These are phyloP conservation scores for Eonycteris spelaea DNA, from an alignment of 2,113 vertebrate genomes.

Conservation along the genomic window DNA sequence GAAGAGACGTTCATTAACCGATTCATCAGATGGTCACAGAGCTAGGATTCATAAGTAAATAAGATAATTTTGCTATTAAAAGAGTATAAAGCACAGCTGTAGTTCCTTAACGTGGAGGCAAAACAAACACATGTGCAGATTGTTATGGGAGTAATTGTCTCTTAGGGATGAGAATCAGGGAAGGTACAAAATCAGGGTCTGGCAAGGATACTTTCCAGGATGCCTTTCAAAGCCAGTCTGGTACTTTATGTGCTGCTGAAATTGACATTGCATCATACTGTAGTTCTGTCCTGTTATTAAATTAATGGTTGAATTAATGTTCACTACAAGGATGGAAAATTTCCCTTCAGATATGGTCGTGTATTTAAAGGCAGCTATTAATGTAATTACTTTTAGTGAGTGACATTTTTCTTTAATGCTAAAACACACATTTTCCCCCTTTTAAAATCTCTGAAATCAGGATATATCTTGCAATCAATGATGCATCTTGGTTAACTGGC, in stretches of 20 bases:
- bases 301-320: background rate
- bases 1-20: background rate
- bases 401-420: background rate
- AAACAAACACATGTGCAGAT: background rate
- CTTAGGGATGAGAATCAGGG: background rate
- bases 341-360: background rate
- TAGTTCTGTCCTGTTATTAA: background rate
- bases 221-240: background rate
- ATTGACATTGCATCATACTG: background rate
- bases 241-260: background rate
- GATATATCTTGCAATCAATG: background rate
- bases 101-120: background rate
- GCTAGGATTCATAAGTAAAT: background rate
- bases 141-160: conserved; percentile 1
- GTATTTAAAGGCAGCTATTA: background rate
- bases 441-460: background rate
- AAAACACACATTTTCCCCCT: background rate
- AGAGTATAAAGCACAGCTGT: background rate
- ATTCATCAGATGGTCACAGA: background rate
- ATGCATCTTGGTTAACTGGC: background rate
- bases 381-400: conserved; percentile 10
- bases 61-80: background rate
- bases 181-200: background rate
- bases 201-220: background rate
- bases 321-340: background rate